Evolutionary conservation across 2,888 invertebrate species (phyloP).

Genomic region (Gordius sp.): DNA sequence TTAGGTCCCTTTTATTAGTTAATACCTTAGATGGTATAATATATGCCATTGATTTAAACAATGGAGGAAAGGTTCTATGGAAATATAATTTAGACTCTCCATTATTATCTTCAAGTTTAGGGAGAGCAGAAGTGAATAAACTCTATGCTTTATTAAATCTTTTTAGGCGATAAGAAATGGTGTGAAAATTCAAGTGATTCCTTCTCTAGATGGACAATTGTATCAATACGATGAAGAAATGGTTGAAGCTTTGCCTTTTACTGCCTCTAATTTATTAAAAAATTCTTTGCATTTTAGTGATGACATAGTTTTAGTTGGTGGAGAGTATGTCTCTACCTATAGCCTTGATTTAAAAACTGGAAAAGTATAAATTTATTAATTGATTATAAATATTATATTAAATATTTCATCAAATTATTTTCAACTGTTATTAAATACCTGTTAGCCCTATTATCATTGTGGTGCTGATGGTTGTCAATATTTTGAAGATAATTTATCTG

Average conservation of each 20-base stretch:
- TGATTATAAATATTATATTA: not conserved
- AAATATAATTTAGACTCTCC: not conserved
- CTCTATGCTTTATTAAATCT: too few relatives aligned
- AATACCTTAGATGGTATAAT: conserved; percentile 22
- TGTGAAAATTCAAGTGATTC: not conserved
- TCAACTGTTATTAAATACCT: not conserved
- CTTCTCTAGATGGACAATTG: conserved; percentile 12
- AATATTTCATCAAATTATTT: not conserved
- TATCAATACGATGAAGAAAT: conserved; percentile 15
- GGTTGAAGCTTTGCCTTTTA: not conserved
- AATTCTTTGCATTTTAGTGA: not conserved
- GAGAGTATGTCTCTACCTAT: not conserved
- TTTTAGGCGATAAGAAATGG: conserved; percentile 14
- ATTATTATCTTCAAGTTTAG: conserved; percentile 17
- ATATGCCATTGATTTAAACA: conserved; percentile 20
- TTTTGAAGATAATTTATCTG: not conserved
- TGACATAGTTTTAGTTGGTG: not conserved
- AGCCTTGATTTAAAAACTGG: conserved; percentile 5
- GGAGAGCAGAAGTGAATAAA: conserved; percentile 17
- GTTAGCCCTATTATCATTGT: not conserved
- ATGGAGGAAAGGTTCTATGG: conserved; percentile 18
- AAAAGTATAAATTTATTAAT: not conserved
- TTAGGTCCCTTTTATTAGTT: conserved; percentile 18
- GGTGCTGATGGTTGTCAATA: not conserved
- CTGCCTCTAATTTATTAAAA: not conserved